Evolutionary conservation across 1,140 invertebrate genomes (phyloP).

Genomic region (Pseudomyrmex cubaensis): DNA sequence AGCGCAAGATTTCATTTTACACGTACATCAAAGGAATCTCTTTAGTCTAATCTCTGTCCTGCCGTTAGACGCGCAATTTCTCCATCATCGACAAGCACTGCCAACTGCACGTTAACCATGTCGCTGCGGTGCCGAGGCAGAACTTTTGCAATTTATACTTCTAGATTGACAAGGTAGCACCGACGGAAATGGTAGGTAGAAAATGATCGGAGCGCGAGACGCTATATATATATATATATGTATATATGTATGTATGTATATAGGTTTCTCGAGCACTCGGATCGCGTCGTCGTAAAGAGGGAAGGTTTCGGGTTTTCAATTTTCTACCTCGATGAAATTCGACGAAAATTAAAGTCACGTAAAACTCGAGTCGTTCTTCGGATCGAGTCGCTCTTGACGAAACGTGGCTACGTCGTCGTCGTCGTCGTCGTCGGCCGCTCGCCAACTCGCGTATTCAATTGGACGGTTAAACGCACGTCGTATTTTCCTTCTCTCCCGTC

Average conservation of each 20-base stretch:
- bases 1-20: background rate
- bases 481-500: conserved; percentile 25
- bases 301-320: conserved; percentile 42
- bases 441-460: conserved; percentile 49
- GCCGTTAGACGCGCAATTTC: conserved; percentile 30
- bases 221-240: background rate
- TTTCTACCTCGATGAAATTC: conserved; percentile 58
- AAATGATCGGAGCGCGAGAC: conserved; percentile 15
- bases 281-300: conserved; percentile 9
- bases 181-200: background rate
- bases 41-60: background rate
- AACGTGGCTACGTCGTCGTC: conserved; percentile 11
- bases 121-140: conserved; percentile 22
- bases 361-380: conserved; percentile 47
- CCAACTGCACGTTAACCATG: conserved; percentile 44
- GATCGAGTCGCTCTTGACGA: conserved; percentile 33
- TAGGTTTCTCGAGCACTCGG: background rate
- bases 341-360: conserved; percentile 61
- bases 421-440: conserved; percentile 12
- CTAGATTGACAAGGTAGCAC: conserved; percentile 49
- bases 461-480: conserved; percentile 34
- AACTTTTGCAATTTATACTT: conserved; percentile 62
- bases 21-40: background rate
- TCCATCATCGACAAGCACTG: conserved; percentile 19
- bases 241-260: too few relatives aligned